Percentiles rank a stretch among this genome's conserved stretches.
These are phyloP conservation scores for Heteromormyrus szaboi DNA, from an alignment of 2,797 vertebrate genomes.

Conservation along the genomic window DNA sequence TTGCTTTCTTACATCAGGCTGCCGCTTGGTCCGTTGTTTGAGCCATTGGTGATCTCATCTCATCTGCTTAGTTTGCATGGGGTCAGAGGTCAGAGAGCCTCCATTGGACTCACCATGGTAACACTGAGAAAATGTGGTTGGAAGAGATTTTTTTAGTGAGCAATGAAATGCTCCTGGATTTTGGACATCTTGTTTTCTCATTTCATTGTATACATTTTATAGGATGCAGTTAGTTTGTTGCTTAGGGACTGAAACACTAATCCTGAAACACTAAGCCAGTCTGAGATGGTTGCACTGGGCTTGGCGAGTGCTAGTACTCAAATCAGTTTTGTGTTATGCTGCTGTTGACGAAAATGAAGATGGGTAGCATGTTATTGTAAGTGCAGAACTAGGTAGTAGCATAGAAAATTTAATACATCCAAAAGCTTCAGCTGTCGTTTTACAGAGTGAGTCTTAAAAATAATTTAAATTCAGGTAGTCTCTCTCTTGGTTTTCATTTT, in stretches of 20 bases:
- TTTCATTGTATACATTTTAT: neutral
- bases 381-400: neutral
- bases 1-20: neutral
- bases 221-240: neutral
- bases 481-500: neutral
- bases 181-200: neutral
- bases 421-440: neutral
- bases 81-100: slow-evolving; percentile 18
- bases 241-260: neutral
- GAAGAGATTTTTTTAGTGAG: slow-evolving; percentile 60
- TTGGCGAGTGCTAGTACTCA: neutral
- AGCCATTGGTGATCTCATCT: neutral
- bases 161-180: slow-evolving; percentile 54
- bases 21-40: neutral
- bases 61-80: neutral
- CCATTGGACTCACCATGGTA: slow-evolving; percentile 52
- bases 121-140: slow-evolving; percentile 57
- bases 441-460: neutral
- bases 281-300: neutral
- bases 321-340: neutral
- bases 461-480: neutral
- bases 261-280: neutral
- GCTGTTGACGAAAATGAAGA: neutral
- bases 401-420: neutral
- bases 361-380: neutral